Evolutionary conservation across 1,140 invertebrate species (phyloP).

Genomic region (Drosophila neocordata): DNA sequence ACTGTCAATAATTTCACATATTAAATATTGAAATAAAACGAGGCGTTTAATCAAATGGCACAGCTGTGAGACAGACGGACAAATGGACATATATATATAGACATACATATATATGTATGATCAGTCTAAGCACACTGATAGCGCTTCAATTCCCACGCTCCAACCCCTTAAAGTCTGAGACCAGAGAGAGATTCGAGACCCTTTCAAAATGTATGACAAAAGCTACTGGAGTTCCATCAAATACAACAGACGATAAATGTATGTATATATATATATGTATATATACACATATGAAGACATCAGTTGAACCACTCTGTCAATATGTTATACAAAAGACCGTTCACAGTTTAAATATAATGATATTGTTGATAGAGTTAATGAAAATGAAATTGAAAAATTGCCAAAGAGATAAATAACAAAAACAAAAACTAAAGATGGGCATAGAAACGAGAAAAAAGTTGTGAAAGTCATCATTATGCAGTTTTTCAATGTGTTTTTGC

Average conservation of each 20-base stretch:
- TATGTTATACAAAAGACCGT: background rate
- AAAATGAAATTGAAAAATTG: conserved; percentile 30
- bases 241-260: background rate
- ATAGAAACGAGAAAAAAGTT: too few relatives aligned
- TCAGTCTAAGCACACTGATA: conserved; percentile 38
- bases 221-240: conserved; percentile 12
- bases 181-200: background rate
- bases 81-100: background rate
- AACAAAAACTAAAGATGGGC: too few relatives aligned
- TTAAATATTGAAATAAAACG: conserved; percentile 79
- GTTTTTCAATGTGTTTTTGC: too few relatives aligned
- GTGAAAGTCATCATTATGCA: too few relatives aligned
- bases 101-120: conserved; percentile 2
- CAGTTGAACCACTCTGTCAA: conserved; percentile 25
- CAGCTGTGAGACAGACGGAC: conserved; percentile 37
- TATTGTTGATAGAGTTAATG: background rate
- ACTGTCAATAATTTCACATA: conserved; percentile 80
- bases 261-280: background rate
- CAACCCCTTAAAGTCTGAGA: conserved; percentile 19
- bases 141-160: conserved; percentile 71
- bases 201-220: conserved; percentile 5
- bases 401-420: background rate
- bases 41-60: conserved; percentile 76
- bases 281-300: conserved; percentile 55
- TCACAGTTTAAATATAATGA: too few relatives aligned